phyloP scores from a whole-genome alignment of 1,140 invertebrate genomes.

The Drosophila fuyamai region DNA sequence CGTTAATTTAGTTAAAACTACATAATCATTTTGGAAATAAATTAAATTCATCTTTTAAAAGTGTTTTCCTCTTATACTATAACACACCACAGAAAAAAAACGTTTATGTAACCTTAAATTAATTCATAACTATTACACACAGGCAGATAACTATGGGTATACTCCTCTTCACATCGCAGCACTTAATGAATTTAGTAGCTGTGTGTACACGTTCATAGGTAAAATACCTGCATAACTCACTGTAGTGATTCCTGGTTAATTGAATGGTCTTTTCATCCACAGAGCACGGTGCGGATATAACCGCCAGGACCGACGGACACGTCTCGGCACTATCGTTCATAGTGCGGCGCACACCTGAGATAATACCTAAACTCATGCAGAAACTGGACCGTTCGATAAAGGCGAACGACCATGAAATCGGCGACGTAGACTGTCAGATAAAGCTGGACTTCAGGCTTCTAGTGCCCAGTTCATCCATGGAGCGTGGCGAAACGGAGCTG shows the following conservation, averaged over 20 bases:
- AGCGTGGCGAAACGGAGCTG: slow-evolving; percentile 89
- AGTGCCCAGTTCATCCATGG: slow-evolving; percentile 86
- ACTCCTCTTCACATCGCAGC: slow-evolving; percentile 93
- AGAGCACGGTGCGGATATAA: slow-evolving; percentile 93
- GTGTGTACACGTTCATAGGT: slow-evolving; percentile 90
- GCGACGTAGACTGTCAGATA: slow-evolving; percentile 93
- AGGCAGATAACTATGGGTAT: slow-evolving; percentile 91
- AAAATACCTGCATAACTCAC: slow-evolving; percentile 25
- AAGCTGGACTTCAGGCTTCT: slow-evolving; percentile 90
- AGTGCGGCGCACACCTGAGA: slow-evolving; percentile 91
- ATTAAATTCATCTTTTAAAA: background rate
- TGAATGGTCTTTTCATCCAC: slow-evolving; percentile 11
- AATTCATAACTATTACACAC: background rate
- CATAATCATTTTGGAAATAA: background rate
- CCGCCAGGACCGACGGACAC: slow-evolving; percentile 91
- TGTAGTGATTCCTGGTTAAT: background rate
- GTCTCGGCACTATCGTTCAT: slow-evolving; percentile 92
- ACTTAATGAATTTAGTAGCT: slow-evolving; percentile 91
- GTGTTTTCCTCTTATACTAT: too few relatives aligned
- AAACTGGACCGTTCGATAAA: slow-evolving; percentile 92
- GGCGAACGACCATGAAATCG: slow-evolving; percentile 92
- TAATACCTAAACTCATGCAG: slow-evolving; percentile 89
- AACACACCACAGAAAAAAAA: too few relatives aligned
- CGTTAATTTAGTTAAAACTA: too few relatives aligned
- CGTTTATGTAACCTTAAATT: too few relatives aligned